Conservation (phyloP, 2,113 vertebrate genomes). For the Illadopsis cleaveri region DNA sequence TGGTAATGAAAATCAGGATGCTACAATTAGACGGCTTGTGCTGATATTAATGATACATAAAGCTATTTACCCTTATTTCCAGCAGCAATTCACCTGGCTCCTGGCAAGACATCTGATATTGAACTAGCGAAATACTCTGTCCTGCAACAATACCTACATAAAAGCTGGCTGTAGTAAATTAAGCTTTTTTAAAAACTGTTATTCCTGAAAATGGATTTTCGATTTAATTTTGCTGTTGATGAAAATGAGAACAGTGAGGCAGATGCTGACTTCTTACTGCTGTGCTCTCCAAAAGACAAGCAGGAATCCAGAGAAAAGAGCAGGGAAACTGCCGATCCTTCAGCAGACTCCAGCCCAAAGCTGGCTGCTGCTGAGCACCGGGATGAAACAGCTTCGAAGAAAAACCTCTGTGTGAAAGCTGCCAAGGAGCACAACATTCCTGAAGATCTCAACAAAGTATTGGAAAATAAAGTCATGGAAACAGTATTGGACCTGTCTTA, state of each 20-base stretch:
- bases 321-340: background rate
- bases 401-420: background rate
- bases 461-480: conserved; percentile 70
- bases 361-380: fast-evolving
- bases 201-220: conserved; percentile 70
- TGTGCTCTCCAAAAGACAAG: background rate
- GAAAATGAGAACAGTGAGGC: conserved; percentile 11
- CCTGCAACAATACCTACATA: background rate
- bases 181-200: background rate
- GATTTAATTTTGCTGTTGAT: conserved; percentile 74
- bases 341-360: background rate
- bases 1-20: background rate
- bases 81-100: background rate
- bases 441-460: conserved; percentile 27
- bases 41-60: background rate
- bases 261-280: background rate
- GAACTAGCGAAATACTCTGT: background rate
- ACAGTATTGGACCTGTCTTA: background rate
- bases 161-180: background rate
- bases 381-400: background rate
- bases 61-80: background rate
- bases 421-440: conserved; percentile 74
- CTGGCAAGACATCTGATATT: background rate
- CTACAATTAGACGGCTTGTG: fast-evolving
- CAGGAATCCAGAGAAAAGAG: background rate